A percentile compares a stretch with the other conserved stretches of the same genome.
phyloP scores from a whole-genome alignment of 2,797 vertebrate genomes.

The Muraenolepis orangiensis region DNA sequence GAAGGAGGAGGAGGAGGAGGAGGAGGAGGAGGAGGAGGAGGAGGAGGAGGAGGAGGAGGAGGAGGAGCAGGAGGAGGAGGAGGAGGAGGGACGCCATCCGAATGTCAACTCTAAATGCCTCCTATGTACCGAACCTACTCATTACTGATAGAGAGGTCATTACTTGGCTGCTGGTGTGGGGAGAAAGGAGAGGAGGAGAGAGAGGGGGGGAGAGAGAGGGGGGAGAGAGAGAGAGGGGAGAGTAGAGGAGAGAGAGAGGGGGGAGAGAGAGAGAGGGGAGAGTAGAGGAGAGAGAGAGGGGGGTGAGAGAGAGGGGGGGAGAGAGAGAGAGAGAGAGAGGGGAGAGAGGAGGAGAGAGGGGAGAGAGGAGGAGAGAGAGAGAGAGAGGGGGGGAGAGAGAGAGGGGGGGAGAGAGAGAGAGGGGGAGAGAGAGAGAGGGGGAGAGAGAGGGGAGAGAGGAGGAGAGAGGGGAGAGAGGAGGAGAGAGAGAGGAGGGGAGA shows the following conservation, averaged over 20 bases:
- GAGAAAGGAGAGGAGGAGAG: slow-evolving; percentile 9
- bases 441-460: slow-evolving; percentile 7
- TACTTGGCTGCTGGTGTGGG: slow-evolving; percentile 30
- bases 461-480: slow-evolving; percentile 42
- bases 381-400: slow-evolving; percentile 64
- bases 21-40: background rate
- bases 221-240: background rate
- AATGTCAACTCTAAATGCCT: slow-evolving; percentile 35
- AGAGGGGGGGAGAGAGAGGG: background rate
- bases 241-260: background rate
- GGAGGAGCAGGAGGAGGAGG: slow-evolving; percentile 23
- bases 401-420: slow-evolving; percentile 53
- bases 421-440: background rate
- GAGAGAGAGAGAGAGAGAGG: slow-evolving; percentile 59
- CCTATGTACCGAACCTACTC: slow-evolving; percentile 35
- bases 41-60: no score
- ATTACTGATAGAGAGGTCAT: slow-evolving; percentile 39
- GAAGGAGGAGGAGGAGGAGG: no score
- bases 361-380: slow-evolving; percentile 51
- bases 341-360: slow-evolving; percentile 61
- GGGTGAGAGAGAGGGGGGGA: slow-evolving; percentile 51
- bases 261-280: slow-evolving; percentile 26
- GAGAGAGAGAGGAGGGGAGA: slow-evolving; percentile 61
- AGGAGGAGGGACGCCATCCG: slow-evolving; percentile 15
- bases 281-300: slow-evolving; percentile 21